Base-by-base conservation (phyloP, 1,140 invertebrate species). In the Diachasmimorpha longicaudata region DNA sequence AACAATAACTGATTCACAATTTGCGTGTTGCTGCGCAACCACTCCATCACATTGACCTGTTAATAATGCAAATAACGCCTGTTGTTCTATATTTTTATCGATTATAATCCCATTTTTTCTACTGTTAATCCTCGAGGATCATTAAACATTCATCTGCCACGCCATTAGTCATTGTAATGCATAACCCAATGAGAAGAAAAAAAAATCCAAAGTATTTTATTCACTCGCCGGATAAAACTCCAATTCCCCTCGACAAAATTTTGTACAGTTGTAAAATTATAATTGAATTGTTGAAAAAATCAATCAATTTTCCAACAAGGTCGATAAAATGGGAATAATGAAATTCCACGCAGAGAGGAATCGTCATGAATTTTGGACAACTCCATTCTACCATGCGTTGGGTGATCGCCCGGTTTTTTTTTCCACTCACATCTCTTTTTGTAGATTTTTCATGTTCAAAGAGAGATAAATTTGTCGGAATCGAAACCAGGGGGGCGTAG, bases 1-100 rank as follows among this genome's bases (percentile, higher is more conserved):
- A 79, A 72, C 82, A 84, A 84, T 81, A 78, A 52, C 80, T 80
- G 76, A 82, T 84, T 83, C 82, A 79, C 83, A 84, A 83, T 81
- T 84, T 79, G 80, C 80, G 79, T 83, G 83, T 79, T 76, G 82
- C 78, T 81, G 80, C 79, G 81, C 79, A 78, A 75, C 77, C 73
- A 77, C 48, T 46, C 76, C 75, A 81, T 84, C 80, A 82, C 82
- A 79, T 76, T 25, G 66, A 72, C 75, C 77, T 83, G 83, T 84
- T 83, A 84, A 84, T 84, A 84, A 84, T 84, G 79, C 82, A 81
- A 75, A 70, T 78, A 76, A 63, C 21, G 19, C 4, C 16, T 52
- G 48, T 2, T 0, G 48, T 52, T n/a, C 11, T n/a, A 46, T n/a
- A n/a, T n/a, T 9, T n/a, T n/a, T 46, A 46, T 46, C 44, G 44